Conservation (phyloP, 2,797 vertebrate genomes). For the Lutra lutra region DNA sequence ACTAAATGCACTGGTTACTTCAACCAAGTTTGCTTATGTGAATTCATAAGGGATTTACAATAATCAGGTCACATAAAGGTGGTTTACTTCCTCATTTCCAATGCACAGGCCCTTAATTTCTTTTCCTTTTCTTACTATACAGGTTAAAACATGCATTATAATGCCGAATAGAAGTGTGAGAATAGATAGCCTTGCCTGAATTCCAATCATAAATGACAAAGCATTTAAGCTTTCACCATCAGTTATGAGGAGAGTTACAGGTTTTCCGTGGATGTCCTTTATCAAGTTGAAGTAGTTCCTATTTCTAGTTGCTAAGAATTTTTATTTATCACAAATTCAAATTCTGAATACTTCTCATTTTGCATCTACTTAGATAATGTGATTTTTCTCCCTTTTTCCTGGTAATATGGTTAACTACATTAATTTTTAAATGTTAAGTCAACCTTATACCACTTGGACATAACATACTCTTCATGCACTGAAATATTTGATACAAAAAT, state of each 20-base stretch:
- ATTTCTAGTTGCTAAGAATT: not conserved
- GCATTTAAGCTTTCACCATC: not conserved
- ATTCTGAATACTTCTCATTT: constrained; percentile 3
- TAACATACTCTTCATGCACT: not conserved
- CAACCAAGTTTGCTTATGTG: not conserved
- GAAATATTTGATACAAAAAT: not conserved
- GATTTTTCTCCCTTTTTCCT: not conserved
- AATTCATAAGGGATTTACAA: not conserved
- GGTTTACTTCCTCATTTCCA: not conserved
- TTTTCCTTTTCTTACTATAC: constrained; percentile 8
- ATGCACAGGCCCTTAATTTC: not conserved
- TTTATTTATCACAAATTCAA: not conserved
- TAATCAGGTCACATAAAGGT: not conserved
- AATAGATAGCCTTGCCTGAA: not conserved
- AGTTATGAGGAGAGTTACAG: not conserved
- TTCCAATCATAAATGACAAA: constrained; percentile 15
- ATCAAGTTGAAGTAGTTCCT: not conserved
- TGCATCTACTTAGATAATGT: not conserved
- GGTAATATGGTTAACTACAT: not conserved
- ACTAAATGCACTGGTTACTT: not conserved
- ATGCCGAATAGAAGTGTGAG: not conserved
- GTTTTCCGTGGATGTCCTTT: not conserved
- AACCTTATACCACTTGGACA: not conserved
- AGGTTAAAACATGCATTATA: not conserved
- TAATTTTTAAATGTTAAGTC: constrained; percentile 3